These are phyloP conservation scores for Bradypus variegatus DNA, from an alignment of 2,797 vertebrate species.

Conservation along the genomic window DNA sequence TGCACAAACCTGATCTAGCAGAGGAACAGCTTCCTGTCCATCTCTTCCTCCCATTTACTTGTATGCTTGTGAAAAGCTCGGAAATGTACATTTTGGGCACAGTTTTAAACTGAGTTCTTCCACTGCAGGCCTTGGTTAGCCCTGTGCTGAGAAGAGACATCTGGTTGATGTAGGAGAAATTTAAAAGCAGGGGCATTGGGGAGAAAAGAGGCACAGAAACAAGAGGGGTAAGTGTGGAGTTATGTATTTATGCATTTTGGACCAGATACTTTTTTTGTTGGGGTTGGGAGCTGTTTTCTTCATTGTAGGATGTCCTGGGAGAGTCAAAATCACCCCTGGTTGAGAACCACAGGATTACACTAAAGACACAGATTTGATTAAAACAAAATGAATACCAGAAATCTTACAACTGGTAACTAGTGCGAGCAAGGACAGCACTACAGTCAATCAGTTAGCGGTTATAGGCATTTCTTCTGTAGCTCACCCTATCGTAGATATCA, in stretches of 20 bases:
- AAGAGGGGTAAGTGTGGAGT: background rate
- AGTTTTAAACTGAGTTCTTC: background rate
- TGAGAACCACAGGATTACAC: background rate
- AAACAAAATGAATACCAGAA: background rate
- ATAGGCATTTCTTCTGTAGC: background rate
- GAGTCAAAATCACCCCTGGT: background rate
- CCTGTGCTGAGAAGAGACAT: background rate
- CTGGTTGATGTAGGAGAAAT: background rate
- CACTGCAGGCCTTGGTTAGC: background rate
- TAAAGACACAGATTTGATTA: background rate
- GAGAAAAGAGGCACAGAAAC: background rate
- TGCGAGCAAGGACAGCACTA: background rate
- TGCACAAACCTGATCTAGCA: background rate
- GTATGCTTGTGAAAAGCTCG: background rate
- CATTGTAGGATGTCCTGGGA: too few species aligned
- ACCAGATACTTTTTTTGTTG: background rate
- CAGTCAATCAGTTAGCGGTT: background rate
- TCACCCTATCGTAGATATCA: background rate
- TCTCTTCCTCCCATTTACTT: background rate
- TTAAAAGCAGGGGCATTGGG: background rate
- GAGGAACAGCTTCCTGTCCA: background rate
- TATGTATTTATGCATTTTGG: background rate
- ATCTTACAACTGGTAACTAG: background rate
- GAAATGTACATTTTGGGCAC: background rate
- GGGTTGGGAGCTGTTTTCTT: background rate